Conservation (phyloP, 2,113 vertebrate species). For the Ranitomeya variabilis region DNA sequence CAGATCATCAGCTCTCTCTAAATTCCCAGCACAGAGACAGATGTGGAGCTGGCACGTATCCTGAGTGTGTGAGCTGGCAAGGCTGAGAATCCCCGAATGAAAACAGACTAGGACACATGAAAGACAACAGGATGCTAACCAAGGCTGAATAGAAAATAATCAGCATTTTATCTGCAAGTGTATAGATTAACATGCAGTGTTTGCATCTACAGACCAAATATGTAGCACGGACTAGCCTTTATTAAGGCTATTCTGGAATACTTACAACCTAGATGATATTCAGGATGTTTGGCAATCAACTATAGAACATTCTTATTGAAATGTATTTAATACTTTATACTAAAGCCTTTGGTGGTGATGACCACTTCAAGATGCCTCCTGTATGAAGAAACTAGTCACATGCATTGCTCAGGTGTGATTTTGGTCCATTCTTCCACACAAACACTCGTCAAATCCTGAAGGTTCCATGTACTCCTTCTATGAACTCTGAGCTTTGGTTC, state of each 20-base stretch:
- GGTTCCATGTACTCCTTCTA: too few relatives aligned
- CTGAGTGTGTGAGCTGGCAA: slow-evolving; percentile 25
- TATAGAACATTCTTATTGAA: background rate
- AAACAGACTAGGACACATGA: slow-evolving; percentile 32
- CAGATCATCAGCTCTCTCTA: slow-evolving; percentile 11
- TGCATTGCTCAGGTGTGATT: too few relatives aligned
- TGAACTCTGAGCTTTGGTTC: too few relatives aligned
- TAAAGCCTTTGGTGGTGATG: too few relatives aligned
- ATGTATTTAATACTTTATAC: too few relatives aligned
- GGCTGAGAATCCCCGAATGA: slow-evolving; percentile 18
- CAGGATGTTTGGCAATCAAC: background rate
- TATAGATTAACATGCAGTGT: background rate
- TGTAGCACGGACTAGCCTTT: background rate
- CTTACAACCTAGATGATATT: background rate
- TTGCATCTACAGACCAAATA: background rate
- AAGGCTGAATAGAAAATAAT: background rate
- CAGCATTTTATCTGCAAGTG: background rate
- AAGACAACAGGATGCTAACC: slow-evolving; percentile 26
- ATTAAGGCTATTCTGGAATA: background rate
- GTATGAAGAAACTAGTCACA: too few relatives aligned
- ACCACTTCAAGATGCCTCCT: too few relatives aligned
- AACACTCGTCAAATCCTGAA: too few relatives aligned
- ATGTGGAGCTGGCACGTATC: slow-evolving; percentile 36
- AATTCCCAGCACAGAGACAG: slow-evolving; percentile 29
- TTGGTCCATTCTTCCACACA: too few relatives aligned